phyloP scores from a whole-genome alignment of 2,888 invertebrate genomes.

The Hetaerina titia region DNA sequence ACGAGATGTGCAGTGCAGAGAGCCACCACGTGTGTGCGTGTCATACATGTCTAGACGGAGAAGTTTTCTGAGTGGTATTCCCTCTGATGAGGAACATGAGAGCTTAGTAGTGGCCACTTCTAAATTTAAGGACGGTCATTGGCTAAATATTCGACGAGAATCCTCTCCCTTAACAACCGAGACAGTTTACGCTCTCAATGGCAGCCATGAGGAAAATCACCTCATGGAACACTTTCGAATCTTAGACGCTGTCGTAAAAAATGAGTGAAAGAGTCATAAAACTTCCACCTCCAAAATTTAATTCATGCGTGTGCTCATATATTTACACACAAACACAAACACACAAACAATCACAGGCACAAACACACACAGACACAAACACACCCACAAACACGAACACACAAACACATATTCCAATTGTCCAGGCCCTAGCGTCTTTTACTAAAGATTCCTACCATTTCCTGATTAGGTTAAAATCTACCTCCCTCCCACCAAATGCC shows the following conservation, averaged over 20 bases:
- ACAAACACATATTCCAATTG: too few relatives aligned
- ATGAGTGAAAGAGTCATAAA: background rate
- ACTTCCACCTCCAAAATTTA: background rate
- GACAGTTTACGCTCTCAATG: background rate
- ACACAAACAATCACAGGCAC: too few relatives aligned
- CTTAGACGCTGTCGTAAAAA: background rate
- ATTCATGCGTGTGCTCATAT: background rate
- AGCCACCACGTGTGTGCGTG: background rate
- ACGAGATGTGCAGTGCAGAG: background rate
- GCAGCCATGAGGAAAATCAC: background rate
- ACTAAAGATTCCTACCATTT: too few relatives aligned
- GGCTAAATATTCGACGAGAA: slow-evolving; percentile 8
- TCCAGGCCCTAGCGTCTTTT: too few relatives aligned
- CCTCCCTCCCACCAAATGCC: too few relatives aligned
- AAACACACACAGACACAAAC: too few relatives aligned
- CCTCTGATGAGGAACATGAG: background rate
- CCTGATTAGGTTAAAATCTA: too few relatives aligned
- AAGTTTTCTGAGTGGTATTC: background rate
- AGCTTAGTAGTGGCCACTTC: background rate
- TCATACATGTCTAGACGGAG: background rate
- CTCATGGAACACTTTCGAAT: background rate
- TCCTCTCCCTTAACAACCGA: background rate
- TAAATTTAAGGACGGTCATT: background rate
- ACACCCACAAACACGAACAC: too few relatives aligned
- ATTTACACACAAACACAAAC: background rate